phyloP scores from a whole-genome alignment of 37 sponge, comb jelly and placozoan genomes.

The Ephydatia muelleri region DNA sequence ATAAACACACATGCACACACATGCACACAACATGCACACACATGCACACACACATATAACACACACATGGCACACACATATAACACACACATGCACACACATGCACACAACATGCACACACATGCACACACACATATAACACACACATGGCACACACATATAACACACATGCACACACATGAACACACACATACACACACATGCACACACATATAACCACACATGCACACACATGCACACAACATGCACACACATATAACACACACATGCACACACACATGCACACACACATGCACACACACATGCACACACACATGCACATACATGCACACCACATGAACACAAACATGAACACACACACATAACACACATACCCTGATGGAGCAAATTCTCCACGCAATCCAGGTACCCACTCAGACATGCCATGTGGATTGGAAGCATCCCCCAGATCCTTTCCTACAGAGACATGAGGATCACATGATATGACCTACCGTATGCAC shows the following conservation, averaged over 20 bases:
- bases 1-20: constrained; percentile 23
- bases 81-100: too few relatives aligned
- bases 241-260: too few relatives aligned
- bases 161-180: constrained; percentile 25
- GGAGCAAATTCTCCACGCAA: constrained; percentile 76
- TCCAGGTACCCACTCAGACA: constrained; percentile 87
- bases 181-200: constrained; percentile 10
- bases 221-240: too few relatives aligned
- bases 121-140: too few relatives aligned
- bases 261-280: too few relatives aligned
- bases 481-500: not conserved
- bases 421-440: constrained; percentile 90
- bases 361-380: constrained; percentile 32
- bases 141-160: too few relatives aligned
- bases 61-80: too few relatives aligned
- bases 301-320: constrained; percentile 5
- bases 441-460: constrained; percentile 76
- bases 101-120: too few relatives aligned
- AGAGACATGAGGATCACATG: constrained; percentile 1
- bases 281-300: constrained; percentile 3
- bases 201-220: too few relatives aligned
- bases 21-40: too few relatives aligned
- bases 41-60: too few relatives aligned
- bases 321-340: not conserved
- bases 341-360: too few relatives aligned